Conservation (phyloP, 1,140 invertebrate species). For the Phymastichus coffea region DNA sequence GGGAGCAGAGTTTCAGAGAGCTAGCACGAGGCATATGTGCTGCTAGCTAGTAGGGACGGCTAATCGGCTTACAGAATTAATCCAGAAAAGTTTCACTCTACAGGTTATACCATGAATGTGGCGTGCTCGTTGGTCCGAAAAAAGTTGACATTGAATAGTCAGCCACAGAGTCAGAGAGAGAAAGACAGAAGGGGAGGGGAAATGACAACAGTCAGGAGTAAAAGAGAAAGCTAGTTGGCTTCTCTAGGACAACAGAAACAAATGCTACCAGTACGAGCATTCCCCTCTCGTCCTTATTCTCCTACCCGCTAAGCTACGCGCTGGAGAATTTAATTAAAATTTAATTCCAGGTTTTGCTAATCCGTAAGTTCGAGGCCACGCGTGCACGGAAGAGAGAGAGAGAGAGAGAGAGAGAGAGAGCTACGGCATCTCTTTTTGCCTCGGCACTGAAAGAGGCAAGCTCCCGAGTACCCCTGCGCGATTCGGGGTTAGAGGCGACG, state of each 20-base stretch:
- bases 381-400: too few species aligned
- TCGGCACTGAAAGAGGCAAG: too few species aligned
- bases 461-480: constrained; percentile 32
- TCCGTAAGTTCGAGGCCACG: constrained; percentile 40
- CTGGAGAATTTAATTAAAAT: constrained; percentile 49
- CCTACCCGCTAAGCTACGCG: neutral
- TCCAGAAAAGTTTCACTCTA: constrained; percentile 13
- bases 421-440: too few species aligned
- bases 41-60: too few species aligned
- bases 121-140: neutral
- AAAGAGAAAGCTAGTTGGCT: neutral
- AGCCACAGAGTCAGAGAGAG: neutral
- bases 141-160: constrained; percentile 23
- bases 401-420: too few species aligned
- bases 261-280: neutral
- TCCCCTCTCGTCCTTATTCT: neutral
- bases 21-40: too few species aligned
- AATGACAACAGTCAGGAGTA: neutral
- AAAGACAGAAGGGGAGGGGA: neutral
- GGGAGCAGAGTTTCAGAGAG: too few species aligned
- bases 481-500: constrained; percentile 32
- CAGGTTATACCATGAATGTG: too few species aligned
- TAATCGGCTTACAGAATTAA: constrained; percentile 6
- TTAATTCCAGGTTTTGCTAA: constrained; percentile 48
- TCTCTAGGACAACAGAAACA: neutral